These are phyloP conservation scores for Caenorhabditis drosophilae DNA, from an alignment of 2,888 invertebrate species.

Conservation along the genomic window DNA sequence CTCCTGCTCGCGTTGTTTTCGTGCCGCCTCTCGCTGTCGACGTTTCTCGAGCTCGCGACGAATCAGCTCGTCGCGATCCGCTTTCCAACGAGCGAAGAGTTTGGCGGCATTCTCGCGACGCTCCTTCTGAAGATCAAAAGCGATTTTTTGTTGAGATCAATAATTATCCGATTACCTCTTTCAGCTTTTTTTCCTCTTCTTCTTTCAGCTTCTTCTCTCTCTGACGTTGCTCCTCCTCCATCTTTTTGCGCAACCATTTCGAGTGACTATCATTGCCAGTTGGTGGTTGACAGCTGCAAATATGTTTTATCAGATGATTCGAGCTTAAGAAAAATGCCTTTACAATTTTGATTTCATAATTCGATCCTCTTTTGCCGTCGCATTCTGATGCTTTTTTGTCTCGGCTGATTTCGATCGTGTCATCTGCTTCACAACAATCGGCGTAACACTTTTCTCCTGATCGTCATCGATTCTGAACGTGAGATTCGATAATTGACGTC, in stretches of 20 bases:
- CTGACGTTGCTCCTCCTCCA: slow-evolving; percentile 13
- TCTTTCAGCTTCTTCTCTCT: slow-evolving; percentile 17
- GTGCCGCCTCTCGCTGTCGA: background rate
- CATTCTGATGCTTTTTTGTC: background rate
- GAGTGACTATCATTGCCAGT: no score
- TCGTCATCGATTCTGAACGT: slow-evolving; percentile 25
- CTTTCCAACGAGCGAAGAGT: slow-evolving; percentile 39
- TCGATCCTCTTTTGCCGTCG: no score
- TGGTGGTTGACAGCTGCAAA: no score
- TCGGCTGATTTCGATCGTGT: no score
- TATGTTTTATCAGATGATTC: slow-evolving; percentile 5
- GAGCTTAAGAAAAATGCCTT: slow-evolving; percentile 6
- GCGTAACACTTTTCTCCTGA: no score
- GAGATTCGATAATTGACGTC: slow-evolving; percentile 5
- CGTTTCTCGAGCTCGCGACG: background rate
- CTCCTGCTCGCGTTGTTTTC: background rate
- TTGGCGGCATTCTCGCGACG: slow-evolving; percentile 28
- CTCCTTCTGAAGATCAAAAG: slow-evolving; percentile 27
- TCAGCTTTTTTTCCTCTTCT: slow-evolving; percentile 16
- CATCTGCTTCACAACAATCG: no score
- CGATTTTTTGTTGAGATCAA: background rate
- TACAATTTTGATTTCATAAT: slow-evolving; percentile 22
- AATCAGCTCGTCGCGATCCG: slow-evolving; percentile 24
- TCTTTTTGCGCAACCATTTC: slow-evolving; percentile 37
- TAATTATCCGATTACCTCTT: slow-evolving; percentile 10